Evolutionary conservation across 2,888 invertebrate genomes (phyloP).

Genomic region (Lomographa bimaculata): DNA sequence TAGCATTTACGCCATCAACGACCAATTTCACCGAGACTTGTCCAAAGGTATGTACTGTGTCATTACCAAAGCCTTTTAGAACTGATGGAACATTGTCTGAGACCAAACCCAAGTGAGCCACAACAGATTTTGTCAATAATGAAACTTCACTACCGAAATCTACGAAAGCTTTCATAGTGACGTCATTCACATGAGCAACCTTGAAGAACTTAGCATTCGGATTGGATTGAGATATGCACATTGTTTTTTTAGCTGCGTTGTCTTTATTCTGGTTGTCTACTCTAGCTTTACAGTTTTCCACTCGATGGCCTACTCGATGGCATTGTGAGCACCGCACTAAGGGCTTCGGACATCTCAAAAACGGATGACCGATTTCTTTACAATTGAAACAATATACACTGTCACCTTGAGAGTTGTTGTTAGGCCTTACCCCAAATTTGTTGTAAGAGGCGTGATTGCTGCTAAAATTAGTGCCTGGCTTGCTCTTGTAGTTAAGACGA

Average conservation of each 20-base stretch:
- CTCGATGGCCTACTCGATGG: neutral
- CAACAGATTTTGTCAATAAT: neutral
- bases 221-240: constrained; percentile 2
- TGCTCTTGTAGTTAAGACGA: too few species aligned
- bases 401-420: too few species aligned
- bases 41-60: neutral
- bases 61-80: constrained; percentile 9
- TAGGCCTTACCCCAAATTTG: too few species aligned
- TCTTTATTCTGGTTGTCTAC: neutral
- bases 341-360: too few species aligned
- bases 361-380: too few species aligned
- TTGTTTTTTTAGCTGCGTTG: neutral
- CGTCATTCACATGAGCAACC: neutral
- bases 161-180: neutral
- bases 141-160: constrained; percentile 7
- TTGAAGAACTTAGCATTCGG: constrained; percentile 2
- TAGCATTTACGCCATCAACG: constrained; percentile 1
- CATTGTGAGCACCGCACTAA: too few species aligned
- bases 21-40: neutral
- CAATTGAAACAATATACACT: too few species aligned
- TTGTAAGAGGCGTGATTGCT: too few species aligned
- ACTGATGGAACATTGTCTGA: neutral
- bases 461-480: too few species aligned
- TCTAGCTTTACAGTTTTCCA: neutral
- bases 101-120: neutral